phyloP scores from a whole-genome alignment of 1,140 invertebrate genomes.

The Brachionus koreanus region DNA sequence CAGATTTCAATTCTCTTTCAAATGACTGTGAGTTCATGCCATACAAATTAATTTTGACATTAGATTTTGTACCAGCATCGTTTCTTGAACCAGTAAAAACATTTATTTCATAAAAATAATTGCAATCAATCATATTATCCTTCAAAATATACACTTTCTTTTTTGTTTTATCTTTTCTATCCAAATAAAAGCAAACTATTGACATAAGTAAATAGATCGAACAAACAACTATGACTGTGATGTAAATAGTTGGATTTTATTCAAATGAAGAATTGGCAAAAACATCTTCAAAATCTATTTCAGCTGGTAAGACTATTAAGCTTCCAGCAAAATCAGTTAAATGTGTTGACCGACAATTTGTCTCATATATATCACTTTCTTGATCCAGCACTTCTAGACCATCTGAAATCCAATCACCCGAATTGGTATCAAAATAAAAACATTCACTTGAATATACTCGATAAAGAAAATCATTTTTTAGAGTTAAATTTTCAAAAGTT shows the following conservation, averaged over 20 bases:
- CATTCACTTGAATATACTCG: constrained; percentile 12
- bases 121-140: constrained; percentile 59
- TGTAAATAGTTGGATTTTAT: constrained; percentile 63
- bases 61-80: constrained; percentile 47
- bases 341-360: constrained; percentile 54
- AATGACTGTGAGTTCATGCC: too few species aligned
- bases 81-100: too few species aligned
- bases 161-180: constrained; percentile 47
- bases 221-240: constrained; percentile 61
- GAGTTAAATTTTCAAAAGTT: neutral
- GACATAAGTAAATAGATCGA: constrained; percentile 57
- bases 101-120: too few species aligned
- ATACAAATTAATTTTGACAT: constrained; percentile 43
- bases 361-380: neutral
- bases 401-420: neutral
- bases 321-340: constrained; percentile 57
- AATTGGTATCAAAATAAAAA: neutral
- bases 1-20: too few species aligned
- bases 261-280: constrained; percentile 60
- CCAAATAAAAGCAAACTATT: constrained; percentile 46
- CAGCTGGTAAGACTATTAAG: constrained; percentile 56
- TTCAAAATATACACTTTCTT: constrained; percentile 52
- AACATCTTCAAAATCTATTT: constrained; percentile 58
- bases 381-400: neutral
- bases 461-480: neutral